Evolutionary conservation across 2,888 invertebrate genomes (phyloP), one percentile per base, ranked within the genome.

Genomic region (Iphiclides podalirius): DNA sequence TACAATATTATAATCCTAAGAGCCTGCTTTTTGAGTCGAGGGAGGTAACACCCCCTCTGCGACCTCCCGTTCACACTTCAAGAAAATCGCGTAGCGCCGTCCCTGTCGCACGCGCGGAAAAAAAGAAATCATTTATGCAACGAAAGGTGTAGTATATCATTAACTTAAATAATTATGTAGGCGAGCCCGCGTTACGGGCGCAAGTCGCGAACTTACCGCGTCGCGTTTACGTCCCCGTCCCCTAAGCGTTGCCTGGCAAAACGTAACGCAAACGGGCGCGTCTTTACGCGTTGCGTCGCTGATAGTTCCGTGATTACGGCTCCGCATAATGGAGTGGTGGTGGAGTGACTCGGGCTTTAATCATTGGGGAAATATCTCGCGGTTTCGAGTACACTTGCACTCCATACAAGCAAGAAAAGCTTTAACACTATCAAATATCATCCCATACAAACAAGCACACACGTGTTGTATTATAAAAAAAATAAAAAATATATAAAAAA

Each of bases 111-210:
- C 75, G 49, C 58, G 49, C 39, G 57, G 63, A 60, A 67, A 75
- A 37, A 82, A 81, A 77, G 65, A 82, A 85, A 75, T 77, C 71
- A 81, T 79, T 85, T 79, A 77, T 65, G 64, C 61, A 69, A 69
- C 70, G 72, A 75, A 78, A 82, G 75, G 77, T 81, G 82, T 79
- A 75, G 74, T 79, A 82, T 79, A 84, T 86, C 83, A 87, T 87
- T 85, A 86, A 79, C 78, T 86, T 79, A 83, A 84, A 86, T 85
- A 85, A 86, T 85, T 80, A 86, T 75, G 77, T 75, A 66, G 75
- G 70, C 70, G 75, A 68, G 66, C 64, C 62, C 56, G 60, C 48
- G 52, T 33, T 13, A 33, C 13, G 50, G 52, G 34, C 52, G 50
- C 59, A 57, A 44, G 67, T 66, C 62, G 59, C 23, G 53, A 15